Conservation (phyloP, 1,140 invertebrate species). For the Zaprionus lachaisei region DNA sequence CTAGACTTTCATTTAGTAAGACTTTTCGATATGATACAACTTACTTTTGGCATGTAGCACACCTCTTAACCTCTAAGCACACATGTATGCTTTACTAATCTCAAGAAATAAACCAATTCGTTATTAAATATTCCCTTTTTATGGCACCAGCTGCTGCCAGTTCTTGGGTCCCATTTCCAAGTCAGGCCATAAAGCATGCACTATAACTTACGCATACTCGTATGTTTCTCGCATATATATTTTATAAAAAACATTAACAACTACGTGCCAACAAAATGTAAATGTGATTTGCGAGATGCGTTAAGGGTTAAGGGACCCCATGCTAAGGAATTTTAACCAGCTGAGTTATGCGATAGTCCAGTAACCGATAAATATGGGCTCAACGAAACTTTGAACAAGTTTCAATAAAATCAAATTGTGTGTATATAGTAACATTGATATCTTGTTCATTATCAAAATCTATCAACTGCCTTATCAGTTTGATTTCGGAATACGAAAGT, state of each 20-base stretch:
- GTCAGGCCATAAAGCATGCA: constrained; percentile 1
- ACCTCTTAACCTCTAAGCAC: neutral
- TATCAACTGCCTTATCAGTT: neutral
- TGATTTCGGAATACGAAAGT: neutral
- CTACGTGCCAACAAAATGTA: constrained; percentile 31
- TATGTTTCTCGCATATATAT: neutral
- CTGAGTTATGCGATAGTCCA: constrained; percentile 8
- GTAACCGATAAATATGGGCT: neutral
- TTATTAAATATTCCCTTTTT: neutral
- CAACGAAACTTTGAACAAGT: neutral
- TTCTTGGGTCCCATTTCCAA: neutral
- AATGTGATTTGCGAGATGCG: constrained; percentile 30
- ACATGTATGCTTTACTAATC: neutral
- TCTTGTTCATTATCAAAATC: neutral
- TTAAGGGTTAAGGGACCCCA: constrained; percentile 1
- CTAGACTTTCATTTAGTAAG: neutral
- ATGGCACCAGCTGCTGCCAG: neutral
- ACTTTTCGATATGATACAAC: neutral
- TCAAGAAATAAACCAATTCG: neutral
- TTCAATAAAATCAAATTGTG: too few relatives aligned
- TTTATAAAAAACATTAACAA: constrained; percentile 28
- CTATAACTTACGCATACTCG: neutral
- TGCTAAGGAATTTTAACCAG: neutral
- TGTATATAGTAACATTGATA: neutral
- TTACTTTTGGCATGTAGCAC: neutral